Evolutionary conservation across 30 jellyfish, hydroid and myxozoan species (phyloP).

Genomic region (Aurelia aurita): DNA sequence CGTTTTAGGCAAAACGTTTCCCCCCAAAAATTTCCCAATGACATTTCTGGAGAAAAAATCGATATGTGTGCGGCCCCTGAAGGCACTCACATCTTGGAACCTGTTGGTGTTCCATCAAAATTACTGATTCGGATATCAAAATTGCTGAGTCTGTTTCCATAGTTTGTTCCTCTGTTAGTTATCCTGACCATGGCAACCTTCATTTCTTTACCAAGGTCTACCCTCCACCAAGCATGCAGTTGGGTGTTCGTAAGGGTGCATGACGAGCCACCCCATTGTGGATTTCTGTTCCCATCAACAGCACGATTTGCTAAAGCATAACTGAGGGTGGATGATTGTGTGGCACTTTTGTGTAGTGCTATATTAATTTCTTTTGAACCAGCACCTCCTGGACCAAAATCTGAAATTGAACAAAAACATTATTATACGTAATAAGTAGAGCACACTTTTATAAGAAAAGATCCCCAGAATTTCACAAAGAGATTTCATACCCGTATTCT

Average conservation of each 20-base stretch:
- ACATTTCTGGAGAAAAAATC: neutral
- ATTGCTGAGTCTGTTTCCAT: slow-evolving; percentile 6
- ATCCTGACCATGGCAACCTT: slow-evolving; percentile 13
- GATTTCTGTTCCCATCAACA: slow-evolving; percentile 16
- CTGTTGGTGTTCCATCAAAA: slow-evolving; percentile 16
- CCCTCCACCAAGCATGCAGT: slow-evolving; percentile 15
- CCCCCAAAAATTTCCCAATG: neutral
- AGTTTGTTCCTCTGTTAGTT: slow-evolving; percentile 11
- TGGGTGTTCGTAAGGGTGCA: slow-evolving; percentile 1
- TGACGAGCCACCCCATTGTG: neutral
- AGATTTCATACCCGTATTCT: no score
- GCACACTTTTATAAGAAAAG: no score
- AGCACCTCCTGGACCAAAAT: no score
- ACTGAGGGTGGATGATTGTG: neutral
- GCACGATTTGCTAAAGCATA: neutral
- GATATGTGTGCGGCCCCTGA: no score
- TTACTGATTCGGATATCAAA: slow-evolving; percentile 4
- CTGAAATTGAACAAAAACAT: no score
- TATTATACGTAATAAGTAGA: no score
- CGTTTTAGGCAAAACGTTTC: neutral
- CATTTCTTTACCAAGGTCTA: slow-evolving; percentile 3
- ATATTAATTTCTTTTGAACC: neutral
- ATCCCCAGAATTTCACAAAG: no score
- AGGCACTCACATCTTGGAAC: neutral
- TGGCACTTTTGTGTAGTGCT: neutral